A percentile compares a stretch with the other conserved stretches of the same genome.
phyloP scores from a whole-genome alignment of 2,797 vertebrate species.

The Bovichtus variegatus region DNA sequence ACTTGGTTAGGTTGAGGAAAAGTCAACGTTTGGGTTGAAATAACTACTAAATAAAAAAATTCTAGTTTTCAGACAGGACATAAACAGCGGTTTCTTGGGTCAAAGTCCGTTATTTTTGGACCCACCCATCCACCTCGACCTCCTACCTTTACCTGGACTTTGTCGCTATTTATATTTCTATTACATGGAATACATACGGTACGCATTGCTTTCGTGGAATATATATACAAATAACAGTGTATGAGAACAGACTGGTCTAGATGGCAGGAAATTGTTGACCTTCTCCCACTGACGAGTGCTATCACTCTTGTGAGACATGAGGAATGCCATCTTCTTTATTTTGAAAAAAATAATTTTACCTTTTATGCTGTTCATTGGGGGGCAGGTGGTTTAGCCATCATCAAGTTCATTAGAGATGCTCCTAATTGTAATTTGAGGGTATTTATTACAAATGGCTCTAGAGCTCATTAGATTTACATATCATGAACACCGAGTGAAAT shows the following conservation, averaged over 20 bases:
- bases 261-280: background rate
- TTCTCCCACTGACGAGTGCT: slow-evolving; percentile 30
- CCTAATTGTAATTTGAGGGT: background rate
- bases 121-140: too few relatives aligned
- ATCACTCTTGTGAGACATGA: slow-evolving; percentile 20
- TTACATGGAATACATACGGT: too few relatives aligned
- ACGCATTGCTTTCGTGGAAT: too few relatives aligned
- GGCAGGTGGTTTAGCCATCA: background rate
- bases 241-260: background rate
- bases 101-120: too few relatives aligned
- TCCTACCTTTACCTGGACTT: too few relatives aligned
- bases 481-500: slow-evolving; percentile 2
- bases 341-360: slow-evolving; percentile 41
- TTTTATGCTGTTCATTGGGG: slow-evolving; percentile 52
- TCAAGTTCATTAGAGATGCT: background rate
- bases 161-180: too few relatives aligned
- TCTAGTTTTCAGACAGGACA: too few relatives aligned
- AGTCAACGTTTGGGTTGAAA: too few relatives aligned
- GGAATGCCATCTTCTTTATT: slow-evolving; percentile 11
- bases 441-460: background rate
- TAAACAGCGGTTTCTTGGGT: too few relatives aligned
- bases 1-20: too few relatives aligned
- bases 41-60: too few relatives aligned
- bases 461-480: background rate
- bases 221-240: too few relatives aligned